Conservation (phyloP, 92 coral and sea anemone species). For the Meandrina meandrites region DNA sequence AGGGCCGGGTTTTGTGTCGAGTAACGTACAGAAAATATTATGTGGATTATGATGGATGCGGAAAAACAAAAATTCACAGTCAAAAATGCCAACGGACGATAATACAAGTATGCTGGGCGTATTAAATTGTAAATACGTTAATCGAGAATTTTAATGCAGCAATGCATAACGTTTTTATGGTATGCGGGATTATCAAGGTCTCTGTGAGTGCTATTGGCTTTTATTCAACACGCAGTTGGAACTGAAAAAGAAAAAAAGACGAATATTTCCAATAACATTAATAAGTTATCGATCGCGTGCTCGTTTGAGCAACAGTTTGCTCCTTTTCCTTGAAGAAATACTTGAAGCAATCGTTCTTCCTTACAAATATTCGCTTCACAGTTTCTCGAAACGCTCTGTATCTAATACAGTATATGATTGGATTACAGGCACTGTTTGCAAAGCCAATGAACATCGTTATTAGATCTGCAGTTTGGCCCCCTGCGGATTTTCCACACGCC, state of each 20-base stretch:
- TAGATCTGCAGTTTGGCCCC: constrained; percentile 29
- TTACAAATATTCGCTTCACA: constrained; percentile 33
- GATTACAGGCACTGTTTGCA: constrained; percentile 75
- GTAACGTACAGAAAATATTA: neutral
- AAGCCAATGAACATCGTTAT: constrained; percentile 74
- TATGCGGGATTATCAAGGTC: too few relatives aligned
- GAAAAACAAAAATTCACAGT: too few relatives aligned
- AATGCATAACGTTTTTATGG: too few relatives aligned
- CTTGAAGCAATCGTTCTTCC: neutral
- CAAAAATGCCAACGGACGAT: too few relatives aligned
- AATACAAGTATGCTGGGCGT: too few relatives aligned
- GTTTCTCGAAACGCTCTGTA: constrained; percentile 56
- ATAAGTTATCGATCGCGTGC: neutral
- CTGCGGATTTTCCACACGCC: constrained; percentile 37
- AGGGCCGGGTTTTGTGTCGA: neutral
- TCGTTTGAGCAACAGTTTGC: neutral
- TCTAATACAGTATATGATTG: constrained; percentile 63
- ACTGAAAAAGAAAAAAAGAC: too few relatives aligned
- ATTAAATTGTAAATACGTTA: too few relatives aligned
- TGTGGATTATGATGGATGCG: too few relatives aligned
- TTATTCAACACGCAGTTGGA: too few relatives aligned
- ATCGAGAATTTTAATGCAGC: too few relatives aligned
- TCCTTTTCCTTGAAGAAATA: neutral
- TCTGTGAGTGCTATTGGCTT: too few relatives aligned
- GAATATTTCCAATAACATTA: neutral